A percentile compares a stretch with the other conserved stretches of the same genome.
phyloP scores from a whole-genome alignment of 2,888 invertebrate species.

The Lasioglossum oenotherae region DNA sequence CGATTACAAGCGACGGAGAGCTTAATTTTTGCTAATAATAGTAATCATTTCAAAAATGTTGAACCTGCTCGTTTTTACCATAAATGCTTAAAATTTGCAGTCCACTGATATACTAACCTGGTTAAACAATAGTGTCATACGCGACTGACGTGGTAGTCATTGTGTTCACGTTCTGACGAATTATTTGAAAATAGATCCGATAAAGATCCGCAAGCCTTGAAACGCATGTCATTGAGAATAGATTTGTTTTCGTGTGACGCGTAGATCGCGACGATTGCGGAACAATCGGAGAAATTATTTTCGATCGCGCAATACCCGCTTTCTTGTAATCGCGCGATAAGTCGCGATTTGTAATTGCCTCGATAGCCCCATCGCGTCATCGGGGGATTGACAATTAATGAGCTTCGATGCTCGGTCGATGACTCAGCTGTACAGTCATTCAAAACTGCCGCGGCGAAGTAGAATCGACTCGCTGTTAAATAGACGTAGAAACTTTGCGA shows the following conservation, averaged over 20 bases:
- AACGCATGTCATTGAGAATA: neutral
- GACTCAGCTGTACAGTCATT: neutral
- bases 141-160: neutral
- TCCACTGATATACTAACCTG: neutral
- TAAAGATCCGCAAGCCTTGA: neutral
- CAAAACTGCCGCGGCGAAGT: neutral
- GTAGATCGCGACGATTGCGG: neutral
- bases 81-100: too few relatives aligned
- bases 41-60: too few relatives aligned
- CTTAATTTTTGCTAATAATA: too few relatives aligned
- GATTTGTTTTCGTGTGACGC: neutral
- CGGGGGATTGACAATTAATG: neutral
- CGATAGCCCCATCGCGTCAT: neutral
- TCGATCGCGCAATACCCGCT: neutral
- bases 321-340: constrained; percentile 3
- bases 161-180: neutral
- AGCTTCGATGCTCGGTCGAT: neutral
- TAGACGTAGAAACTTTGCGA: neutral
- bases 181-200: neutral
- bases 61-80: too few relatives aligned
- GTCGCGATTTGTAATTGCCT: neutral
- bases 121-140: neutral
- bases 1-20: too few relatives aligned
- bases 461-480: neutral
- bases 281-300: neutral